Conservation (phyloP, 2,888 invertebrate genomes). For the Congeria kusceri region DNA sequence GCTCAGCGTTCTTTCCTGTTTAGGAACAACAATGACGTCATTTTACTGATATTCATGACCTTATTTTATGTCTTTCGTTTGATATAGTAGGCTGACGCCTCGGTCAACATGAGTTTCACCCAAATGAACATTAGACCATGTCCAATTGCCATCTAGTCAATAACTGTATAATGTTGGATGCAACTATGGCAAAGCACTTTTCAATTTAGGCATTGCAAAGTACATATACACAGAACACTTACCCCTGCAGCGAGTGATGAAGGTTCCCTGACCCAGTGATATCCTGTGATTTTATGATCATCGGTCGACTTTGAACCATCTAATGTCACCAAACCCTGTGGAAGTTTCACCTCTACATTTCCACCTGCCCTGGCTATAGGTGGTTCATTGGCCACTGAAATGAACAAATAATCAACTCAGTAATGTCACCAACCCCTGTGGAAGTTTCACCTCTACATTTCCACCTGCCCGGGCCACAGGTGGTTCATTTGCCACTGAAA, state of each 20-base stretch:
- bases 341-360: constrained; percentile 92
- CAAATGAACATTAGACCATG: too few species aligned
- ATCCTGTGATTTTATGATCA: constrained; percentile 93
- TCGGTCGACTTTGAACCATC: constrained; percentile 95
- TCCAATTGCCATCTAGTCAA: too few species aligned
- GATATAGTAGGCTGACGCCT: too few species aligned
- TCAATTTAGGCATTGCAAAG: too few species aligned
- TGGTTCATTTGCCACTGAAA: constrained; percentile 92
- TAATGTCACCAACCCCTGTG: constrained; percentile 91
- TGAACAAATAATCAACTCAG: not conserved
- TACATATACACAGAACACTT: constrained; percentile 48
- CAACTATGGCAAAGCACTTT: too few species aligned
- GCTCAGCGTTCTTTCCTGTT: too few species aligned
- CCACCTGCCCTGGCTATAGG: constrained; percentile 96
- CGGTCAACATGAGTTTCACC: too few species aligned
- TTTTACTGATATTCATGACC: too few species aligned
- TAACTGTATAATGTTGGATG: too few species aligned
- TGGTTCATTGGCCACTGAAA: constrained; percentile 93
- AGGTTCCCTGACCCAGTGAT: constrained; percentile 92
- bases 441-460: constrained; percentile 92
- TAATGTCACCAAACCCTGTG: constrained; percentile 91
- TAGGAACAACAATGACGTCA: too few species aligned
- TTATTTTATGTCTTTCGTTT: too few species aligned
- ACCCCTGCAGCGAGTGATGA: constrained; percentile 92
- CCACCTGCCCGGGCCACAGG: constrained; percentile 91